Evolutionary conservation across 2,797 vertebrate species (phyloP).

Genomic region (Coregonus ussuriensis): DNA sequence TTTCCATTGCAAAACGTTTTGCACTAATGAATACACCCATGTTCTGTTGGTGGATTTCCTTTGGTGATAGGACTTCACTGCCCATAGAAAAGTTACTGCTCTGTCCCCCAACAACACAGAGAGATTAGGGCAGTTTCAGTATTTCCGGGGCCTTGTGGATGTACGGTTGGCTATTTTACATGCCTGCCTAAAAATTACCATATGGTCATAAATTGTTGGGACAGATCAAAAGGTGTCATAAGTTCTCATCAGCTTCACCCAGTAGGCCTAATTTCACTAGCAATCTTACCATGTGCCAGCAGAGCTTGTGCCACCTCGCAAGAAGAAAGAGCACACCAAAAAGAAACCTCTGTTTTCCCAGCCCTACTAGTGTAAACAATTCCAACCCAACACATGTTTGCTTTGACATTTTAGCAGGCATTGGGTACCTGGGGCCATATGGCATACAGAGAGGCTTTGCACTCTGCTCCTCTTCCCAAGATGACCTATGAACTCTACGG

Average conservation of each 20-base stretch:
- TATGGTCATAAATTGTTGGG: neutral
- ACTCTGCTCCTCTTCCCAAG: neutral
- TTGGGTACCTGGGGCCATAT: constrained; percentile 16
- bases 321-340: neutral
- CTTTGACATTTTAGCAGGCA: neutral
- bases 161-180: neutral
- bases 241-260: neutral
- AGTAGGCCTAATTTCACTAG: neutral
- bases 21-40: neutral
- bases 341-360: too few species aligned
- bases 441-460: constrained; percentile 27
- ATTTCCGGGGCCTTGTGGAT: neutral
- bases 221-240: constrained; percentile 7
- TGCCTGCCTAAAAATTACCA: neutral
- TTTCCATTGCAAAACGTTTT: neutral
- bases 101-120: neutral
- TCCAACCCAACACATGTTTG: constrained; percentile 23
- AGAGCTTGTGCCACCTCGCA: neutral
- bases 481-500: constrained; percentile 16
- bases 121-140: neutral
- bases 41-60: neutral
- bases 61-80: constrained; percentile 6
- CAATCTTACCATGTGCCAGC: neutral
- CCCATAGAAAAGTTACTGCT: neutral
- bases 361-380: neutral